Evolutionary conservation across 2,888 invertebrate genomes (phyloP).

Genomic region (Lysandra coridon): DNA sequence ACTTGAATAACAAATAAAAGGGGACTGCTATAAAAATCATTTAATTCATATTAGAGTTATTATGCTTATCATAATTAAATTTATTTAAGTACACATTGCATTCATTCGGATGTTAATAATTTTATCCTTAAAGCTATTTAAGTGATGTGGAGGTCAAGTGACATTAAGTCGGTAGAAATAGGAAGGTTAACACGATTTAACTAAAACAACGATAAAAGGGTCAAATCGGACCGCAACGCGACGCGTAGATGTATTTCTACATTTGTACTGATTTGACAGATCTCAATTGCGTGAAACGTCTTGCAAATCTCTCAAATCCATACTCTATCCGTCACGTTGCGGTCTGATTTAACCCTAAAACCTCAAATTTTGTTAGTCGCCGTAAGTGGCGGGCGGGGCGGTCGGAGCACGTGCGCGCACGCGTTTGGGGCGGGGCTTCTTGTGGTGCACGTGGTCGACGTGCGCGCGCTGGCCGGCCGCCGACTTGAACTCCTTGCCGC

Average conservation of each 20-base stretch:
- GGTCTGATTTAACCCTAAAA: too few species aligned
- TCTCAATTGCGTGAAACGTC: too few species aligned
- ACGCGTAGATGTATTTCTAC: too few species aligned
- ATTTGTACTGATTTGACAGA: too few species aligned
- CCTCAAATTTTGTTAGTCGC: neutral
- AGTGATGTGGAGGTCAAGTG: conserved; percentile 13
- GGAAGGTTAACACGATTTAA: neutral
- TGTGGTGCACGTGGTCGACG: conserved; percentile 31
- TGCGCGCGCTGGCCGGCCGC: conserved; percentile 24
- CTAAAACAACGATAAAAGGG: neutral
- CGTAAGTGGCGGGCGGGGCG: conserved; percentile 6
- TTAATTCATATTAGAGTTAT: neutral
- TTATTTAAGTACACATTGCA: conserved; percentile 22
- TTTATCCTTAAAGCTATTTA: conserved; percentile 12
- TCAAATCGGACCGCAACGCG: too few species aligned
- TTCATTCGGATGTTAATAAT: conserved; percentile 8
- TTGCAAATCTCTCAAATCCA: too few species aligned
- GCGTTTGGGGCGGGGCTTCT: conserved; percentile 26
- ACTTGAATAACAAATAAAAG: neutral
- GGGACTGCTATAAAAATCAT: neutral
- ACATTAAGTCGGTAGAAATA: neutral
- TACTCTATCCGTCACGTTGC: too few species aligned
- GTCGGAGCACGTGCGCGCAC: neutral
- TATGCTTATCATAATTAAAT: neutral
- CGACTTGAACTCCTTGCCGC: conserved; percentile 31